phyloP scores from a whole-genome alignment of 1,140 invertebrate species.

The Drosophila dunni region DNA sequence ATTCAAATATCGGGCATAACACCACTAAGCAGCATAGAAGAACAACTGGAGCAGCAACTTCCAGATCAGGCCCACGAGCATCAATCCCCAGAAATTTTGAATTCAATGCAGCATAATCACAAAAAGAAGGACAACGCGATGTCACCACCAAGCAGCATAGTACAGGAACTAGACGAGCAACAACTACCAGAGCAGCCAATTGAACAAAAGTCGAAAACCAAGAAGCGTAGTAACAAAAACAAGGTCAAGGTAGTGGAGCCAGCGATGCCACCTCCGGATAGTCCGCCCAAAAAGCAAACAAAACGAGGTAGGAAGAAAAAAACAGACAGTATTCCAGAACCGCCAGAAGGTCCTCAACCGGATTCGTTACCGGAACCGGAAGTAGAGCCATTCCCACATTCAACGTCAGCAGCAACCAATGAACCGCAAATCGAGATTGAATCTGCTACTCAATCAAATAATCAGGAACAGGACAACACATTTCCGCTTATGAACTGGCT shows the following conservation, averaged over 20 bases:
- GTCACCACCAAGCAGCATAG: no score
- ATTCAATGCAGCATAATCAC: no score
- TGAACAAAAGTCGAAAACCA: background rate
- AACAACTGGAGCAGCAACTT: background rate
- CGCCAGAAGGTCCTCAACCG: background rate
- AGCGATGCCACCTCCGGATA: background rate
- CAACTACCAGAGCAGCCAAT: background rate
- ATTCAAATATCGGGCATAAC: conserved; percentile 18
- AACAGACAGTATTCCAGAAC: background rate
- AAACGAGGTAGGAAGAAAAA: conserved; percentile 10
- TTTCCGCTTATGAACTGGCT: conserved; percentile 24
- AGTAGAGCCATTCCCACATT: background rate
- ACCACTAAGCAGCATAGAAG: background rate
- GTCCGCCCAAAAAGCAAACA: background rate
- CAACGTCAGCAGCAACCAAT: background rate
- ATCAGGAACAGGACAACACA: background rate
- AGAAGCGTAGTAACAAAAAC: background rate
- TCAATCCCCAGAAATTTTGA: no score
- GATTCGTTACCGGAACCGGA: background rate
- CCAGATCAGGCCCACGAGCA: background rate
- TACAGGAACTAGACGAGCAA: background rate
- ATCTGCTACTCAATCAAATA: background rate
- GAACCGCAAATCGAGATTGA: background rate
- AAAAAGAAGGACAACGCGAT: no score
- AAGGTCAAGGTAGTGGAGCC: background rate